A percentile compares a stretch with the other conserved stretches of the same genome.
Evolutionary conservation across 2,113 vertebrate genomes (phyloP).

Genomic region (human): GRCh38 chr4:141774001-141774500

Average conservation of each 20-base stretch:
- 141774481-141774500: not conserved
- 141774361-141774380: not conserved
- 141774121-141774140: conserved; percentile 41
- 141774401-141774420: not conserved
- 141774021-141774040: conserved; percentile 50
- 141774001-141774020: conserved; percentile 62
- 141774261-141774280: not conserved
- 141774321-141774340: not conserved
- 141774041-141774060: conserved; percentile 22
- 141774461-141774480: not conserved
- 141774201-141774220: not conserved
- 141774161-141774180: conserved; percentile 58
- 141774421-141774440: not conserved
- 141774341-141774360: not conserved
- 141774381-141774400: not conserved
- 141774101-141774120: conserved; percentile 37
- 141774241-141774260: not conserved
- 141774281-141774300: not conserved
- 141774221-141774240: not conserved
- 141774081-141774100: conserved; percentile 35
- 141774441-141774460: not conserved
- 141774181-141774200: not conserved
- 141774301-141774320: not conserved
- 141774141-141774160: conserved; percentile 42
- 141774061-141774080: conserved; percentile 55